These are phyloP conservation scores for Ranitomeya variabilis DNA, from an alignment of 2,113 vertebrate species.

Conservation along the genomic window DNA sequence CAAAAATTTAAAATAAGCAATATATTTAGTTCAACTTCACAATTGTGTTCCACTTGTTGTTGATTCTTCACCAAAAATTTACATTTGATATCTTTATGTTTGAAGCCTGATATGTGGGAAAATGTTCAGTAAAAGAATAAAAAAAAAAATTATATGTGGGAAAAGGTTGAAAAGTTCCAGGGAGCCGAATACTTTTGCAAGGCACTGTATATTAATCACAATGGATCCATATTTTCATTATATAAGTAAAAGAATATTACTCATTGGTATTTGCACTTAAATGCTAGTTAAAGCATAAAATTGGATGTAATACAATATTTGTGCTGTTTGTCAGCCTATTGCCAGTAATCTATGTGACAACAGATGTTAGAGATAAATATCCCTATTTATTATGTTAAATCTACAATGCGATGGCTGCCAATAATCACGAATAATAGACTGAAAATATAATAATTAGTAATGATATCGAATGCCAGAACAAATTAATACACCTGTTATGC, in stretches of 20 bases:
- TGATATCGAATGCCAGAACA: slow-evolving; percentile 50
- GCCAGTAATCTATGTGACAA: slow-evolving; percentile 5
- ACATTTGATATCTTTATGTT: too few species aligned
- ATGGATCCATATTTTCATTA: background rate
- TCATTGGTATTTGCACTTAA: background rate
- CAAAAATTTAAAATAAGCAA: too few species aligned
- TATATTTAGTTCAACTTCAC: too few species aligned
- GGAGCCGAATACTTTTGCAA: too few species aligned
- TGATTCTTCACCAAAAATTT: too few species aligned
- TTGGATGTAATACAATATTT: slow-evolving; percentile 12
- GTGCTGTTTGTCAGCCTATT: background rate
- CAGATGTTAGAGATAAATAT: slow-evolving; percentile 43
- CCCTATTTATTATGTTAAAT: slow-evolving; percentile 18
- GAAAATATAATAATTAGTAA: slow-evolving; percentile 48
- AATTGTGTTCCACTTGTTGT: too few species aligned
- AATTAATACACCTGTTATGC: slow-evolving; percentile 42
- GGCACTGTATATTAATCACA: background rate
- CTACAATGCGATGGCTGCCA: slow-evolving; percentile 27
- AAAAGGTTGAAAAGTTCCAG: too few species aligned
- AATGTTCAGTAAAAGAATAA: too few species aligned
- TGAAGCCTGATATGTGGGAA: too few species aligned
- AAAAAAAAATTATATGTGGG: too few species aligned
- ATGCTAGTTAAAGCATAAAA: background rate
- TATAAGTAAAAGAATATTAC: background rate
- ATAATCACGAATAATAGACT: slow-evolving; percentile 40